Evolutionary conservation across 2,797 vertebrate species (phyloP).

Genomic region (Nyctalus aviator): DNA sequence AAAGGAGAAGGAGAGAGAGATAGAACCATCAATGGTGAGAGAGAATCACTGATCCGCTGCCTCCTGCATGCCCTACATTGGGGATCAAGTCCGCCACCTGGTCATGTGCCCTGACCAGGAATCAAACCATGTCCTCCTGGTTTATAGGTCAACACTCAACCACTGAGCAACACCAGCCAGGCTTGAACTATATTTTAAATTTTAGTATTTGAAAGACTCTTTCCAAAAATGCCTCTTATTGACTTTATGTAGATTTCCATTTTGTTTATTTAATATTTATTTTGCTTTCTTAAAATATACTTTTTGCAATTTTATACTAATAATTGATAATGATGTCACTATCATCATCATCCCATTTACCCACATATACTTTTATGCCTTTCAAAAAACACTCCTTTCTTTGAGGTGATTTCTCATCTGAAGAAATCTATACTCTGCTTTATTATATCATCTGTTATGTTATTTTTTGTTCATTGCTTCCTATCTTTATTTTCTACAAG

Average conservation of each 20-base stretch:
- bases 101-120: no score
- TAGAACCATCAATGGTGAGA: no score
- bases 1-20: no score
- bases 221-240: constrained; percentile 2
- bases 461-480: not conserved
- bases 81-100: fast-evolving
- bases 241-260: constrained; percentile 4
- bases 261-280: constrained; percentile 20
- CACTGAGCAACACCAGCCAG: no score
- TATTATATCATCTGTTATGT: constrained; percentile 21
- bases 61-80: no score
- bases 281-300: not conserved
- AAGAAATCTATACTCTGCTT: not conserved
- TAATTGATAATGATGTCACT: not conserved
- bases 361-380: not conserved
- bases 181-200: not conserved
- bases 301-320: not conserved
- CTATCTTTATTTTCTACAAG: not conserved
- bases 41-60: no score
- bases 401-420: not conserved
- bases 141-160: no score
- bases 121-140: no score
- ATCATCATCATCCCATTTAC: not conserved
- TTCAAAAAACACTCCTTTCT: constrained; percentile 12
- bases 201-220: not conserved